Evolutionary conservation across 1,140 invertebrate species (phyloP).

Genomic region (Micrasema minimum): DNA sequence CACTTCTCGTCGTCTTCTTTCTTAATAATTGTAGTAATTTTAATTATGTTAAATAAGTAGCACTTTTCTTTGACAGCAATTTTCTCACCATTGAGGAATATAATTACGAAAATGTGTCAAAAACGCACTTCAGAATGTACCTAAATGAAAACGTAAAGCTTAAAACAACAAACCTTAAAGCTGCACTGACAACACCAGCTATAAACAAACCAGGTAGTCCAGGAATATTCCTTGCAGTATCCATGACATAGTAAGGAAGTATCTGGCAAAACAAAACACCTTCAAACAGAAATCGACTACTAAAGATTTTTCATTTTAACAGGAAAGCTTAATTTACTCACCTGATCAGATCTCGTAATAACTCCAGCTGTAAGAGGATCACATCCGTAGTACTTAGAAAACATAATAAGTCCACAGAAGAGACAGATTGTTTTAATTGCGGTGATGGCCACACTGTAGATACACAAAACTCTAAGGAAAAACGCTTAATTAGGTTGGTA

Average conservation of each 20-base stretch:
- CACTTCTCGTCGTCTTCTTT: too few species aligned
- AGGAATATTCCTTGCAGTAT: conserved; percentile 69
- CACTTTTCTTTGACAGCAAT: too few species aligned
- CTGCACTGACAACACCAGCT: conserved; percentile 72
- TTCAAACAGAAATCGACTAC: too few species aligned
- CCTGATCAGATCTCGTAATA: conserved; percentile 64
- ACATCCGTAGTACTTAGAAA: conserved; percentile 64
- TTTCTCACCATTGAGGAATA: too few species aligned
- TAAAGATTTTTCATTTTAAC: too few species aligned
- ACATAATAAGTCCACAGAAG: conserved; percentile 61
- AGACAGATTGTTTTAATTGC: conserved; percentile 63
- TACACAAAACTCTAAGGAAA: conserved; percentile 56
- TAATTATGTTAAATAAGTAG: too few species aligned
- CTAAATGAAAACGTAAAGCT: too few species aligned
- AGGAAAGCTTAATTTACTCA: conserved; percentile 37
- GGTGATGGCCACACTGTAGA: conserved; percentile 63
- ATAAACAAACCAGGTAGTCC: conserved; percentile 81
- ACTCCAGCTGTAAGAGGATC: conserved; percentile 62
- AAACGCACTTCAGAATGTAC: too few species aligned
- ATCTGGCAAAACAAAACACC: conserved; percentile 58
- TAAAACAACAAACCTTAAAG: conserved; percentile 68
- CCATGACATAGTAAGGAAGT: conserved; percentile 72
- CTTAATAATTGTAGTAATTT: too few species aligned
- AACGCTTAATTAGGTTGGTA: too few species aligned
- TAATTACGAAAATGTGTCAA: too few species aligned